These are phyloP conservation scores for Megalurothrips usitatus DNA, from an alignment of 2,888 invertebrate species.

Conservation along the genomic window DNA sequence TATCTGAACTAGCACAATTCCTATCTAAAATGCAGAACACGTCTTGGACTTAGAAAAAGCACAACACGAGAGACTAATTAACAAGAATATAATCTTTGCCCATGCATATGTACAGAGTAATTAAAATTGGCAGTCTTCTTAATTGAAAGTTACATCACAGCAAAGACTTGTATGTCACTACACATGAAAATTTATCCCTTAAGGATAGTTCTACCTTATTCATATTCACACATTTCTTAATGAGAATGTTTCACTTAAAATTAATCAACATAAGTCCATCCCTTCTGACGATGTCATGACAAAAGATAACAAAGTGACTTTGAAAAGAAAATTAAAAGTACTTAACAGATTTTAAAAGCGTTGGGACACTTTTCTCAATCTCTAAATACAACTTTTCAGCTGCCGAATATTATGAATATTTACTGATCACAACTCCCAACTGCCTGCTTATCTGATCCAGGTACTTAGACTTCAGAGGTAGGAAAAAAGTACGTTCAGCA, in stretches of 20 bases:
- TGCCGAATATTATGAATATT: not conserved
- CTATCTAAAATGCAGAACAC: not conserved
- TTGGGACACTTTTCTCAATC: no score
- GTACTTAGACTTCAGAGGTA: conserved; percentile 40
- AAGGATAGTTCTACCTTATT: not conserved
- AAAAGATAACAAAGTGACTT: not conserved
- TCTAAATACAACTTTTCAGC: no score
- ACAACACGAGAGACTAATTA: not conserved
- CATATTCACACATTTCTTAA: not conserved
- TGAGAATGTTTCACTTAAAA: not conserved
- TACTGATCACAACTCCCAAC: conserved; percentile 12
- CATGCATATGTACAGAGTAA: not conserved
- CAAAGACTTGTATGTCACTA: not conserved
- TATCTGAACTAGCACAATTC: not conserved
- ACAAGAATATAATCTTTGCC: not conserved
- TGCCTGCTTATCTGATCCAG: conserved; percentile 37
- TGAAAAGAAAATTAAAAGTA: no score
- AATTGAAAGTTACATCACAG: conserved; percentile 17
- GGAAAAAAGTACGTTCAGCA: conserved; percentile 39
- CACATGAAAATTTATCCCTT: not conserved
- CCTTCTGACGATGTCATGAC: not conserved
- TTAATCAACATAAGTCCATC: not conserved
- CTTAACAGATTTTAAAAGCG: no score
- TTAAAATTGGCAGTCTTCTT: conserved; percentile 20
- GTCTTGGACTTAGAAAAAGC: not conserved